Conservation (phyloP, 1,140 invertebrate species). For the Oedothorax gibbosus region DNA sequence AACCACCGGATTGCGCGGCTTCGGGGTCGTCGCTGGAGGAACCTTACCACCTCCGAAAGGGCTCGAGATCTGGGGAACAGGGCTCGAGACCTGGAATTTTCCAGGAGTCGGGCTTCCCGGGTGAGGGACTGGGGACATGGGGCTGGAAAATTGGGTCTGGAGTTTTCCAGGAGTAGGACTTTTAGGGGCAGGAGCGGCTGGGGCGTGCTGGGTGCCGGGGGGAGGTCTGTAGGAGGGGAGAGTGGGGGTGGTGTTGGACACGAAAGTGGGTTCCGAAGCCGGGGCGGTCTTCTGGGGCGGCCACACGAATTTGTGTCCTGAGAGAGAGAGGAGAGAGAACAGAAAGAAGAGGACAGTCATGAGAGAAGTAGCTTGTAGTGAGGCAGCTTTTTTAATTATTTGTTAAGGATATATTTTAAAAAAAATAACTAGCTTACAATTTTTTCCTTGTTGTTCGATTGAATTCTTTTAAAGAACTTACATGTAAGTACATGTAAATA, state of each 20-base stretch:
- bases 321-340: conserved; percentile 33
- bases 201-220: conserved; percentile 59
- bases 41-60: conserved; percentile 26
- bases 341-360: conserved; percentile 39
- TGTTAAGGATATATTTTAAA: not conserved
- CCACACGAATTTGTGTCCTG: conserved; percentile 72
- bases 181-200: conserved; percentile 19
- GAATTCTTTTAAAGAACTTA: not conserved
- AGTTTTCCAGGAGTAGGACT: too few relatives aligned
- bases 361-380: conserved; percentile 31
- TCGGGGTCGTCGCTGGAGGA: conserved; percentile 30
- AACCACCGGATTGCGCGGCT: conserved; percentile 49
- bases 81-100: conserved; percentile 4
- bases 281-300: conserved; percentile 69
- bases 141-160: not conserved
- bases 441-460: not conserved
- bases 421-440: not conserved
- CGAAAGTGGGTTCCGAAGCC: conserved; percentile 26
- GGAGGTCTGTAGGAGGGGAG: conserved; percentile 57
- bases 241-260: conserved; percentile 50
- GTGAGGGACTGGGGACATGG: conserved; percentile 3
- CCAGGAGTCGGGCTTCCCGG: not conserved
- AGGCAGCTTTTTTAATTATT: not conserved
- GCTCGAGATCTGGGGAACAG: not conserved
- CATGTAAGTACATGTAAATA: too few relatives aligned